A percentile compares a stretch with the other conserved stretches of the same genome.
These are phyloP conservation scores for Lagenorhynchus albirostris DNA, from an alignment of 2,113 vertebrate species.

Conservation along the genomic window DNA sequence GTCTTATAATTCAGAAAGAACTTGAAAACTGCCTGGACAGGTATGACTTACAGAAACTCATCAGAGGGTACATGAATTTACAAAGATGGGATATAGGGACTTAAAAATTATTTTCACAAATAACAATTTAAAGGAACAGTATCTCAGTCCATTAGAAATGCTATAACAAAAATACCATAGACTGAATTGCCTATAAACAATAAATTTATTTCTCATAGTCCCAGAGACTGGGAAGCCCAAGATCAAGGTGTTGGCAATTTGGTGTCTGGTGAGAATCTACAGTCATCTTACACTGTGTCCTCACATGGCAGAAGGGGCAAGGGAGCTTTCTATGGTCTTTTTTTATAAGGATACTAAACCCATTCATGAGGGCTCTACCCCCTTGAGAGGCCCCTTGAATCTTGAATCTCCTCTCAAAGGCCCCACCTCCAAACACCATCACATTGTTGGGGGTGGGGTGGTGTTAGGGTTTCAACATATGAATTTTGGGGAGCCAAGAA, in stretches of 20 bases:
- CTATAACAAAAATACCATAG: neutral
- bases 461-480: neutral
- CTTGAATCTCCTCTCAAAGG: neutral
- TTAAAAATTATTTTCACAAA: constrained; percentile 27
- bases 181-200: neutral
- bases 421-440: neutral
- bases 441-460: neutral
- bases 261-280: neutral
- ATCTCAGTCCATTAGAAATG: neutral
- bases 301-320: neutral
- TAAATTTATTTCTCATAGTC: neutral
- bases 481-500: neutral
- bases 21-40: neutral
- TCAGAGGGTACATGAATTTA: neutral
- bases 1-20: neutral
- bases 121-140: neutral
- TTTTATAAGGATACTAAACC: neutral
- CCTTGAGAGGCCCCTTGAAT: neutral
- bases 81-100: neutral
- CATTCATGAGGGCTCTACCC: neutral
- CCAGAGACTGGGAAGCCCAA: neutral
- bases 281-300: neutral
- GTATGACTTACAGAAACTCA: neutral
- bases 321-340: neutral
- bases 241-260: neutral